Base-by-base conservation (phyloP, 2,888 invertebrate species). In the Hirtodrosophila duncani region DNA sequence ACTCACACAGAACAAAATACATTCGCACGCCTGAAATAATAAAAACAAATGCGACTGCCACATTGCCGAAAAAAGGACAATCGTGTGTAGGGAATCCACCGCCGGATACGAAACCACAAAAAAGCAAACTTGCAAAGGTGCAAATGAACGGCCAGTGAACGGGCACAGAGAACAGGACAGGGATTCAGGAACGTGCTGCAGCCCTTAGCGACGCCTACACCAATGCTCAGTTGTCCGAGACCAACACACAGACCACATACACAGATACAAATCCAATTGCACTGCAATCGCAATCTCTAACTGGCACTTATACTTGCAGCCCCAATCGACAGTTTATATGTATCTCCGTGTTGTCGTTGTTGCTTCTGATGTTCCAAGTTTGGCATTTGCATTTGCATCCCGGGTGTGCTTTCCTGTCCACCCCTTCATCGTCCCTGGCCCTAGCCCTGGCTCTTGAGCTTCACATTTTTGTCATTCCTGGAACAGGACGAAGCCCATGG, bases 21-120 rank as follows among this genome's bases (percentile, higher is more conserved):
- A 72, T 71, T 69, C 72, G 72, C 67, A 78, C 78, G 72, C 70
- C 68, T 74, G 70, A 78, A 75, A 78, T 80, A 75, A 75, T 74
- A 80, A 78, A 69, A 81, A 72, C 75, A 80, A 72, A 75, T 74
- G 70, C 74, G 57, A 50, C 21, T 31, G 46, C 46, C 33, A 37
- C 50, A 42, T 33, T 37, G 58, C 30, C 27, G 8, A 37, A 29
- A 51, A 60, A 70, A 51, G 63, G 65, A 65, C 70, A 65, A 60
- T 69, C 74, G 78, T 72, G 62, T 72, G 67, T 69, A 52, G 75
- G 58, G 57, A 57, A 46, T 56, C 41, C 23, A 6, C 7, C 36
- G 44, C 53, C 61, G 67, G 36, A 59, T 58, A 67, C n/a, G 58
- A 62, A 71, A 68, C 68, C 61, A 53, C 75, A 74, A 74, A 67